Conservation (phyloP, 1,140 invertebrate genomes). For the Magallana angulata region DNA sequence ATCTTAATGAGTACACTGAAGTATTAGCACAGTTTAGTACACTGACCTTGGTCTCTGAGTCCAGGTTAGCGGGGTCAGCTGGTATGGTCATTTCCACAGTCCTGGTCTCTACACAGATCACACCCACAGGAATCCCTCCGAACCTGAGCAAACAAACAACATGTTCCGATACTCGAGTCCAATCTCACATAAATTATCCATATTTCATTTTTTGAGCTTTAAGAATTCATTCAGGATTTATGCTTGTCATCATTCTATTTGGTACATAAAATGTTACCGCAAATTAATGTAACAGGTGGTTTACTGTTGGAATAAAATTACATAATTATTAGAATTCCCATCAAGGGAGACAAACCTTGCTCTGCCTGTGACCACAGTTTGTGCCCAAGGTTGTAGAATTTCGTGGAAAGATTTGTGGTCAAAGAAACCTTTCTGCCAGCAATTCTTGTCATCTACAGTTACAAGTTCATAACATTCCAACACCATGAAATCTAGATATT, state of each 20-base stretch:
- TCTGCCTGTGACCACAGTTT: constrained; percentile 90
- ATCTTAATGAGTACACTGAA: too few relatives aligned
- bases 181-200: too few relatives aligned
- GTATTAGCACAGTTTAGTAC: constrained; percentile 55
- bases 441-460: constrained; percentile 80
- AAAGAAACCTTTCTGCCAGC: constrained; percentile 95
- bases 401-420: constrained; percentile 94
- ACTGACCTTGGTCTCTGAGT: constrained; percentile 93
- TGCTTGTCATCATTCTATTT: neutral
- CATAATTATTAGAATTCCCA: neutral
- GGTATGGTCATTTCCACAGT: constrained; percentile 96
- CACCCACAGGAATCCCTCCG: constrained; percentile 97
- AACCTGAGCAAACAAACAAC: constrained; percentile 82
- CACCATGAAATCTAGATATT: constrained; percentile 72
- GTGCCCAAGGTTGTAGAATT: constrained; percentile 97
- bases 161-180: too few relatives aligned
- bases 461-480: neutral
- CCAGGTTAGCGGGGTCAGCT: constrained; percentile 98
- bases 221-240: neutral
- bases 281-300: too few relatives aligned
- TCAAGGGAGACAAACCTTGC: constrained; percentile 68
- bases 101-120: constrained; percentile 97
- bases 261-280: neutral
- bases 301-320: neutral
- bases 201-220: neutral